phyloP scores from a whole-genome alignment of 2,113 vertebrate genomes.

The Brachirus orientalis region DNA sequence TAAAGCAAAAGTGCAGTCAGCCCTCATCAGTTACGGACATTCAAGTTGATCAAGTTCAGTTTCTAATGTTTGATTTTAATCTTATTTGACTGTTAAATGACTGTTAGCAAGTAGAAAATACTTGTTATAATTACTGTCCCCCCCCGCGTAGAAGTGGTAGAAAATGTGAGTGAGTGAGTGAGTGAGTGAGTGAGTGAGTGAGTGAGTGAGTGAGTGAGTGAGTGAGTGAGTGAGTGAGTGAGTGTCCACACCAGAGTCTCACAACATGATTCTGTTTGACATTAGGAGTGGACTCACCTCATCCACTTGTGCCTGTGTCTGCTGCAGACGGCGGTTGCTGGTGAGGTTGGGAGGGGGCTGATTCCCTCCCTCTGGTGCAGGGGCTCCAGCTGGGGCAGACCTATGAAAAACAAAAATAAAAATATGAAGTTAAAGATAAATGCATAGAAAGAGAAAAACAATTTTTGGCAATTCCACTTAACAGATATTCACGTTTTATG shows the following conservation, averaged over 20 bases:
- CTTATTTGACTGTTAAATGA: not conserved
- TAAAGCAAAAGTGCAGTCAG: not conserved
- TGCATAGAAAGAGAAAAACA: too few species aligned
- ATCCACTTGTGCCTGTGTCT: constrained; percentile 92
- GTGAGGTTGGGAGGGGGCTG: constrained; percentile 85
- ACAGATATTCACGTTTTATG: too few species aligned
- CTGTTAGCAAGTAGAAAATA: too few species aligned
- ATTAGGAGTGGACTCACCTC: constrained; percentile 80
- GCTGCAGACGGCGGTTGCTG: constrained; percentile 91
- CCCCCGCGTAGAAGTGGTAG: too few species aligned
- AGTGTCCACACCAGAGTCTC: too few species aligned
- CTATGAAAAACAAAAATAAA: constrained; percentile 58
- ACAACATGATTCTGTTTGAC: constrained; percentile 1
- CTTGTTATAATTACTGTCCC: too few species aligned
- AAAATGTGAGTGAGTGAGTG: too few species aligned
- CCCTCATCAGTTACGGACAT: not conserved
- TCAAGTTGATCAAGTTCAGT: too few species aligned
- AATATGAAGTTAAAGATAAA: not conserved
- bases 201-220: too few species aligned
- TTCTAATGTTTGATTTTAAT: not conserved
- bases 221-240: too few species aligned
- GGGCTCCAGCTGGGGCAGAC: constrained; percentile 87
- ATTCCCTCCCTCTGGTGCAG: constrained; percentile 81
- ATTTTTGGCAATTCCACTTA: too few species aligned
- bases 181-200: too few species aligned